A percentile compares a stretch with the other conserved stretches of the same genome.
These are phyloP conservation scores for Teleiodes luculella DNA, from an alignment of 2,888 invertebrate genomes.

Conservation along the genomic window DNA sequence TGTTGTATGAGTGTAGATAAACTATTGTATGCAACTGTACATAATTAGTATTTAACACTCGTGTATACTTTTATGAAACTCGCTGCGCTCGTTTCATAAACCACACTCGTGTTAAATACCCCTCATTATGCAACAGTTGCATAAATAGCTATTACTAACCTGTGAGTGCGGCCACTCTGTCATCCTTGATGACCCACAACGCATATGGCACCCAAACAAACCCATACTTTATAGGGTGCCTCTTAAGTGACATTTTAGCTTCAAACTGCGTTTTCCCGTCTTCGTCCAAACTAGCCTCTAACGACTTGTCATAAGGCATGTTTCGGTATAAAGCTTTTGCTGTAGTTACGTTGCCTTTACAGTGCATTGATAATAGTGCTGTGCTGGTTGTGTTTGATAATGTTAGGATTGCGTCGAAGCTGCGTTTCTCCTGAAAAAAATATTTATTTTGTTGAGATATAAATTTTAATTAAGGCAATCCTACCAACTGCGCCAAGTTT, in stretches of 20 bases:
- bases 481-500: too few species aligned
- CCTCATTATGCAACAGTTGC: too few species aligned
- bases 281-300: conserved; percentile 85
- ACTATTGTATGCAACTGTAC: too few species aligned
- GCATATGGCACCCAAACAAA: conserved; percentile 84
- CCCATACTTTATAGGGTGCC: conserved; percentile 81
- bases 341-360: conserved; percentile 81
- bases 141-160: conserved; percentile 62
- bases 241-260: conserved; percentile 79
- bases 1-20: too few species aligned
- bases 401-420: conserved; percentile 62
- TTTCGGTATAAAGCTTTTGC: conserved; percentile 86
- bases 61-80: too few species aligned
- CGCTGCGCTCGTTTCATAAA: too few species aligned
- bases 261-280: conserved; percentile 86
- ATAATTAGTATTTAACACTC: too few species aligned
- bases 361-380: conserved; percentile 80
- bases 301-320: conserved; percentile 81
- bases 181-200: conserved; percentile 85
- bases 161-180: conserved; percentile 83
- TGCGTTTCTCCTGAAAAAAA: conserved; percentile 64
- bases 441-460: not conserved
- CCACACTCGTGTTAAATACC: too few species aligned
- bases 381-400: conserved; percentile 61
- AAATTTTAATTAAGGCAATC: too few species aligned